Evolutionary conservation across 2,113 vertebrate genomes (phyloP).

Genomic region (Cranoglanis bouderius): DNA sequence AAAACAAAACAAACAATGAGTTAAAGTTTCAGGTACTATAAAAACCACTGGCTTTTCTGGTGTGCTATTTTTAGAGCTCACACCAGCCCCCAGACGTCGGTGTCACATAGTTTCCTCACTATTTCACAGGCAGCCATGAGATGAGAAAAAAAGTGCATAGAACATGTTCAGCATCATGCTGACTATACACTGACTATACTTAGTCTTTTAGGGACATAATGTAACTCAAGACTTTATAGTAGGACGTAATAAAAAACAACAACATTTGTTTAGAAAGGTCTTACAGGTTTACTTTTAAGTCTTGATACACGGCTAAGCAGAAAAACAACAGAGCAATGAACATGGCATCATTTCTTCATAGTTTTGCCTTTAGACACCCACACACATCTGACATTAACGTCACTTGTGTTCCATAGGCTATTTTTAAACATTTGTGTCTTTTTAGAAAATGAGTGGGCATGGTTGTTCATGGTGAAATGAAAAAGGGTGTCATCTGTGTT

Average conservation of each 20-base stretch:
- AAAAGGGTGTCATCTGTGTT: slow-evolving; percentile 52
- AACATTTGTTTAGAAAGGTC: slow-evolving; percentile 5
- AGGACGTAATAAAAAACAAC: not conserved
- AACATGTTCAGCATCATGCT: slow-evolving; percentile 7
- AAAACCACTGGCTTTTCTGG: slow-evolving; percentile 56
- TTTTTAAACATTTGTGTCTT: slow-evolving; percentile 93
- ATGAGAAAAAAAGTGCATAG: not conserved
- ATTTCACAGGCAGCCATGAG: slow-evolving; percentile 28
- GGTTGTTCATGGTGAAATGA: slow-evolving; percentile 79
- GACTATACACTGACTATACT: slow-evolving; percentile 7
- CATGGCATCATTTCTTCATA: slow-evolving; percentile 74
- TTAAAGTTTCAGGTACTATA: slow-evolving; percentile 71
- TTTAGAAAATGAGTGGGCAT: slow-evolving; percentile 88
- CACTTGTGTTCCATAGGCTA: slow-evolving; percentile 82
- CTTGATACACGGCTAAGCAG: slow-evolving; percentile 13
- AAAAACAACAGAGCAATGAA: slow-evolving; percentile 70
- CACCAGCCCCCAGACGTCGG: slow-evolving; percentile 60
- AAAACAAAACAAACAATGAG: slow-evolving; percentile 61
- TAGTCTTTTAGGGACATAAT: not conserved
- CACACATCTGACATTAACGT: slow-evolving; percentile 84
- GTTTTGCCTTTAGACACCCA: slow-evolving; percentile 86
- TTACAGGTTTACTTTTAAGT: not conserved
- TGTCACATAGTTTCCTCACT: slow-evolving; percentile 53
- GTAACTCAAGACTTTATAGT: slow-evolving; percentile 7
- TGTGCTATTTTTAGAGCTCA: slow-evolving; percentile 73